phyloP scores from a whole-genome alignment of 2,113 vertebrate species.

The Paracanthobrama guichenoti region DNA sequence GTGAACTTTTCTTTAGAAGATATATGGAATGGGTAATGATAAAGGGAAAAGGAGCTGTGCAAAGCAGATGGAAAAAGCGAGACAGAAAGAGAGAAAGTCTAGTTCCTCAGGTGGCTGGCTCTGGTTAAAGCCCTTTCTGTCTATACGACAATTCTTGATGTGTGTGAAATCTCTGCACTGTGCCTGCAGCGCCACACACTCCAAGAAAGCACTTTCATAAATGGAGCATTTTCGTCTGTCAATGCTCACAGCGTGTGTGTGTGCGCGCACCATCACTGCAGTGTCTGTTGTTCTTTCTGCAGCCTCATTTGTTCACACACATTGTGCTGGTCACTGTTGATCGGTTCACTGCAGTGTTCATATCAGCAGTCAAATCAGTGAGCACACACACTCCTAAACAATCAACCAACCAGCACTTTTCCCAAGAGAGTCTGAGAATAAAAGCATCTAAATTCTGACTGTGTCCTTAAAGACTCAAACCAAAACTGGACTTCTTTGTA shows the following conservation, averaged over 20 bases:
- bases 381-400: background rate
- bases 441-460: background rate
- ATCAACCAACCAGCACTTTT: background rate
- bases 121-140: slow-evolving; percentile 29
- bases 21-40: background rate
- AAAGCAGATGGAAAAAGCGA: background rate
- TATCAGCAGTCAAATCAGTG: slow-evolving; percentile 11
- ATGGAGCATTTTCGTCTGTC: background rate
- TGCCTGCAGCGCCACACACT: slow-evolving; percentile 44
- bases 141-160: slow-evolving; percentile 24
- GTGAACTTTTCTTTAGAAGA: background rate
- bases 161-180: slow-evolving; percentile 54
- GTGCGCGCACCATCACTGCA: slow-evolving; percentile 4
- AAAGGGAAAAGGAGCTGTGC: background rate
- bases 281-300: slow-evolving; percentile 3
- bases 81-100: background rate
- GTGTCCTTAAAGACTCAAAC: background rate
- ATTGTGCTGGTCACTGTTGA: slow-evolving; percentile 15
- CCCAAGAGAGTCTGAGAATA: background rate
- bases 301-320: slow-evolving; percentile 14
- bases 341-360: slow-evolving; percentile 25
- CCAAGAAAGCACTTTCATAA: slow-evolving; percentile 34
- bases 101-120: slow-evolving; percentile 24
- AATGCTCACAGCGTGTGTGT: background rate
- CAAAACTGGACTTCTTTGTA: background rate